phyloP scores from a whole-genome alignment of 2,113 vertebrate species.

The Bubalus kerabau region DNA sequence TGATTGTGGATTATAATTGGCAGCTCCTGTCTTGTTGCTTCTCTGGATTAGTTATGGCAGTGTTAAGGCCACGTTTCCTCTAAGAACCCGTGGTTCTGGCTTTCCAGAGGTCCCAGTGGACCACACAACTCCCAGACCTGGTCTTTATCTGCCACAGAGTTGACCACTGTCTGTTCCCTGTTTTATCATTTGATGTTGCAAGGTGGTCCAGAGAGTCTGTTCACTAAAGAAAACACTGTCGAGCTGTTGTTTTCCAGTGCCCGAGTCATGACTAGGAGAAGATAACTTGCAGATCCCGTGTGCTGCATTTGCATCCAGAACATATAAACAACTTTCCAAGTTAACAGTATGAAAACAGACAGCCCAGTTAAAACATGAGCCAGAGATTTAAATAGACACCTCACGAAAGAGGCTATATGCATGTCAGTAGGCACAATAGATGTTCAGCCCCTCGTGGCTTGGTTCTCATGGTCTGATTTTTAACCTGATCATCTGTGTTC shows the following conservation, averaged over 20 bases:
- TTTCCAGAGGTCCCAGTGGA: not conserved
- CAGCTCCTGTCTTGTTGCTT: not conserved
- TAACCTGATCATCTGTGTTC: not conserved
- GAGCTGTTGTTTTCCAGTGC: not conserved
- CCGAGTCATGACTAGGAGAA: not conserved
- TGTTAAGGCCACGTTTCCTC: not conserved
- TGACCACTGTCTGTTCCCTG: not conserved
- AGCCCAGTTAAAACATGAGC: not conserved
- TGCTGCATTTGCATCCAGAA: no score
- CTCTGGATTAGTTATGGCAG: not conserved
- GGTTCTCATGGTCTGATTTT: not conserved
- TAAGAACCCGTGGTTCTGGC: not conserved
- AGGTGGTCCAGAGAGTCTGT: not conserved
- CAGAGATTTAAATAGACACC: not conserved
- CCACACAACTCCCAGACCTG: not conserved
- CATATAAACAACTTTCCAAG: not conserved
- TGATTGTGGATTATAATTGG: not conserved
- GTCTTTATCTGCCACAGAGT: not conserved
- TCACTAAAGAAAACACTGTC: not conserved
- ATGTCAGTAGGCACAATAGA: not conserved
- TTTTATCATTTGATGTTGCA: not conserved
- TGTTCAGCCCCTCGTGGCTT: accelerated
- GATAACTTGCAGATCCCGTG: not conserved
- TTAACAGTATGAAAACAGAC: no score
- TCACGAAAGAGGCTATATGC: not conserved